phyloP scores from a whole-genome alignment of 2,797 vertebrate genomes.

The Ambastaia sidthimunki region DNA sequence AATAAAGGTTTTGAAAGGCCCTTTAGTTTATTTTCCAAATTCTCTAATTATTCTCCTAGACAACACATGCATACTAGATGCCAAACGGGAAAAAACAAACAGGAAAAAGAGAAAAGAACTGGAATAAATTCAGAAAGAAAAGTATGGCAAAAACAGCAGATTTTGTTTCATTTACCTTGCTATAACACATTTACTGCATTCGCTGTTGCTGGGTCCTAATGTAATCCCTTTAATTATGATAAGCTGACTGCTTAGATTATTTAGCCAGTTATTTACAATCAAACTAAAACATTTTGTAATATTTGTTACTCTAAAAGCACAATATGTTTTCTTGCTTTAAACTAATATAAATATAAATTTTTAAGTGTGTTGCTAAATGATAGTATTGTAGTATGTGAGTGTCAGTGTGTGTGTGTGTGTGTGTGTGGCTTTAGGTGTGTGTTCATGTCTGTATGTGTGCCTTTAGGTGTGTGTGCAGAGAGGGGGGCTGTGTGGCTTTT shows the following conservation, averaged over 20 bases:
- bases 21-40: too few species aligned
- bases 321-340: neutral
- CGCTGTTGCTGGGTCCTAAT: neutral
- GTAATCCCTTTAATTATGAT: neutral
- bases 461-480: constrained; percentile 57
- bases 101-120: neutral
- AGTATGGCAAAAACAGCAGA: neutral
- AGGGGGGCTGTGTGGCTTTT: constrained; percentile 77
- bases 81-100: neutral
- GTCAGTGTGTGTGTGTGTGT: constrained; percentile 23
- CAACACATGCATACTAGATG: neutral
- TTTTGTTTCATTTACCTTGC: neutral
- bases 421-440: constrained; percentile 7
- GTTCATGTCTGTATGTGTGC: constrained; percentile 41
- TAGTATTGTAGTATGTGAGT: neutral
- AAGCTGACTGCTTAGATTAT: constrained; percentile 3
- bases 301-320: neutral
- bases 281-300: neutral
- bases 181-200: neutral
- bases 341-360: constrained; percentile 8
- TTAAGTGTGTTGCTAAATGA: neutral
- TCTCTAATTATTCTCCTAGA: neutral
- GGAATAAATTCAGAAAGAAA: constrained; percentile 3
- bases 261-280: neutral
- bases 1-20: too few species aligned